phyloP scores from a whole-genome alignment of 2,888 invertebrate species.

The Nomada ferruginata region DNA sequence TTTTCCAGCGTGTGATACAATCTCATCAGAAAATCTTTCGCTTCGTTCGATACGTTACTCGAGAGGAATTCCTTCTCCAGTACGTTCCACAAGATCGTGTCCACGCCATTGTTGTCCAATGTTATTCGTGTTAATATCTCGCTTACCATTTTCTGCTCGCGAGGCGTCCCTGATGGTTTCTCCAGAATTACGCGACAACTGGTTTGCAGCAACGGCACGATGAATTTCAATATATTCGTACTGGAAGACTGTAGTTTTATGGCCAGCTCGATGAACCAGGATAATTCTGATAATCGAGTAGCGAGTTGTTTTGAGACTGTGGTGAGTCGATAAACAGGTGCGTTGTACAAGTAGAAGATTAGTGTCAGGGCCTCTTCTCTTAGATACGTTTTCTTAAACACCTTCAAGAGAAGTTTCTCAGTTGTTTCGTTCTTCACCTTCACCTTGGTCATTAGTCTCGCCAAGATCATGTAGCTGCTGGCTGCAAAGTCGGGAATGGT shows the following conservation, averaged over 20 bases:
- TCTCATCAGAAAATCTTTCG: conserved; percentile 69
- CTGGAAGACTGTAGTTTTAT: conserved; percentile 86
- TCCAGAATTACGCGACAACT: conserved; percentile 85
- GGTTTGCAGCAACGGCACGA: conserved; percentile 86
- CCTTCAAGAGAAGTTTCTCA: conserved; percentile 87
- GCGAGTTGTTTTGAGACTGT: conserved; percentile 86
- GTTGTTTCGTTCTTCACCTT: conserved; percentile 86
- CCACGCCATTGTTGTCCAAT: conserved; percentile 85
- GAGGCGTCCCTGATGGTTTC: conserved; percentile 81
- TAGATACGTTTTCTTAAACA: conserved; percentile 86
- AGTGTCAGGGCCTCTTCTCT: conserved; percentile 88
- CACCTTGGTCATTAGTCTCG: conserved; percentile 88
- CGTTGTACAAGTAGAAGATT: conserved; percentile 89
- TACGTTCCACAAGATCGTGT: conserved; percentile 74
- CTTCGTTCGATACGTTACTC: conserved; percentile 25
- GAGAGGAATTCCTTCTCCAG: conserved; percentile 63
- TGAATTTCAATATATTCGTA: conserved; percentile 86
- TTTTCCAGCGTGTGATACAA: conserved; percentile 86
- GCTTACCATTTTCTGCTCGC: conserved; percentile 86
- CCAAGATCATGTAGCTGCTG: conserved; percentile 90
- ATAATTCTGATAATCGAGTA: conserved; percentile 84
- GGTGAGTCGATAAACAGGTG: conserved; percentile 85
- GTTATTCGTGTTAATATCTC: conserved; percentile 87
- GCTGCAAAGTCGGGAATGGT: conserved; percentile 89
- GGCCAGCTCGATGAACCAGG: conserved; percentile 85